Evolutionary conservation across 2,888 invertebrate genomes (phyloP).

Genomic region (Sussaba pulchella): DNA sequence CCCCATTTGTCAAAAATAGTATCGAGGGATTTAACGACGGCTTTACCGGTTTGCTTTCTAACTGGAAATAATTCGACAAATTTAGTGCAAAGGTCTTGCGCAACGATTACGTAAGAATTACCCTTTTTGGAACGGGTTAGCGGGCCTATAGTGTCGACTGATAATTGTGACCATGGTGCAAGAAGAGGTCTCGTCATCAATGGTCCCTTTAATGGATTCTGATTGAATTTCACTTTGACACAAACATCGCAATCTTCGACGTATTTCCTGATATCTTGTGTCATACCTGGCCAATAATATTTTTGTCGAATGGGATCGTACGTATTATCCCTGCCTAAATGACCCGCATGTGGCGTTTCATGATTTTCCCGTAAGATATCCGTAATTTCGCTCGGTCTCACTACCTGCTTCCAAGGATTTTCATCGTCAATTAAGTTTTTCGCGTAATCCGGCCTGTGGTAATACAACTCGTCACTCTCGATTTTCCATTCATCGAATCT

Average conservation of each 20-base stretch:
- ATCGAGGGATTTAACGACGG: conserved; percentile 10
- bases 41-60: conserved; percentile 25
- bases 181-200: conserved; percentile 33
- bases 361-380: conserved; percentile 51
- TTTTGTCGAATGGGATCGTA: conserved; percentile 56
- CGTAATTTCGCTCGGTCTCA: conserved; percentile 29
- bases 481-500: conserved; percentile 56
- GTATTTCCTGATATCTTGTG: conserved; percentile 44
- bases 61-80: conserved; percentile 17
- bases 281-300: conserved; percentile 54
- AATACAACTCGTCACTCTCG: conserved; percentile 38
- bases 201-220: conserved; percentile 27
- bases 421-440: conserved; percentile 37
- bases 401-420: conserved; percentile 52
- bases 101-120: conserved; percentile 39
- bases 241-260: conserved; percentile 40
- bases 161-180: conserved; percentile 47
- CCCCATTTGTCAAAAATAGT: conserved; percentile 44
- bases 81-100: neutral
- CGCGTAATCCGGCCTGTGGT: conserved; percentile 36
- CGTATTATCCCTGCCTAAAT: conserved; percentile 58
- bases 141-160: conserved; percentile 45
- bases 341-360: conserved; percentile 44
- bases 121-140: conserved; percentile 45
- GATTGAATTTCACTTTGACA: conserved; percentile 52